Evolutionary conservation across 2,113 vertebrate species (phyloP), one percentile per base, ranked within the genome.

Genomic region (Ptyas mucosa): DNA sequence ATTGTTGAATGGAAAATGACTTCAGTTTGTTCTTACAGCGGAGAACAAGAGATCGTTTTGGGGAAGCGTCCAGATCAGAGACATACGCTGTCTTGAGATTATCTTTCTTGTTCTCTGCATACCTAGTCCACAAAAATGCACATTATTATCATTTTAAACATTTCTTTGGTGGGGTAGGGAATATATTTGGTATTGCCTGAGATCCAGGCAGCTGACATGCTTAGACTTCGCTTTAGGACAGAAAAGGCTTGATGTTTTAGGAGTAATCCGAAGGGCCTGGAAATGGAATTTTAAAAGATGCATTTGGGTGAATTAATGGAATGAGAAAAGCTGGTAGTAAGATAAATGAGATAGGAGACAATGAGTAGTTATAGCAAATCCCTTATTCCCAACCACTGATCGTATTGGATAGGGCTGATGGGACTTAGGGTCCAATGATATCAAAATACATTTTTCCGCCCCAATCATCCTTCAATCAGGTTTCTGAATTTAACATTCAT

Each of bases 31-130:
- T 96, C 81, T 95, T 49, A 55, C 75, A 24, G 91, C 57, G 90
- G 89, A 96, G 89, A 96, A 89, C 29, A 94, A 85, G 87, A 90
- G 92, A 53, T 61, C 58, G 26, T 92, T 95, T 95, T 89, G 49
- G 91, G 29, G 54, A 75, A 57, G 43, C n/a, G 0, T 87, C 8
- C n/a, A 92, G 53, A 49, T 95, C 92, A 29, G 64, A 69, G 94
- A 46, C 15, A 89, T 92, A 23, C 6, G 87, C 52, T 14, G 11
- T 21, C 75, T 61, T 4, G 3, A 87, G 85, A 91, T 86, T 85
- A 55, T 34, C 85, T 95, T 95, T 93, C 3, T 49, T n/a, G 8
- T 46, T 52, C 88, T 21, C 15, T 4, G 53, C 85, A 94, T 94
- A 61, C 52, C 92, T 89, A 86, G 34, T 3, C 49, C 58, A 52